These are phyloP conservation scores for Lissonota sp. DNA, from an alignment of 2,888 invertebrate genomes.

Conservation along the genomic window DNA sequence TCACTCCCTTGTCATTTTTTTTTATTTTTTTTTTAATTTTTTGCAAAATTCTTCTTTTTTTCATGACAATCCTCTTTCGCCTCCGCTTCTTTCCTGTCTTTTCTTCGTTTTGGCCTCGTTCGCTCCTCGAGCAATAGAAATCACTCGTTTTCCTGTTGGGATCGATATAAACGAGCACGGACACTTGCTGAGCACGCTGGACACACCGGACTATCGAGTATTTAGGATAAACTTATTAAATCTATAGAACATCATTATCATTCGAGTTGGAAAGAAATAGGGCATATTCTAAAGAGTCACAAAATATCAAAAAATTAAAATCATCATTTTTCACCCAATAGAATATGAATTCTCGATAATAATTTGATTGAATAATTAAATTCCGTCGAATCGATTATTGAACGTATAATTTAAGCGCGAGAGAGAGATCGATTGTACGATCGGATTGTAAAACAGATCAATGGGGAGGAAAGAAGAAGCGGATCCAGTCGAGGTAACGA, in stretches of 20 bases:
- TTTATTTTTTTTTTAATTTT: conserved; percentile 30
- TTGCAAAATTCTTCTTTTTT: conserved; percentile 18
- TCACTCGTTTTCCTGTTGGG: neutral
- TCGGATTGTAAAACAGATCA: conserved; percentile 10
- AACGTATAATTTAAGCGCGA: neutral
- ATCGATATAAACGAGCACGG: conserved; percentile 30
- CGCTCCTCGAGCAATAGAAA: conserved; percentile 6
- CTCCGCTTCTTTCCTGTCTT: conserved; percentile 22
- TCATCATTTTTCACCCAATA: too few species aligned
- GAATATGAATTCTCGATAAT: too few species aligned
- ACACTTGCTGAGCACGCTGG: neutral
- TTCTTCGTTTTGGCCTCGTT: conserved; percentile 14
- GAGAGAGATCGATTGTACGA: conserved; percentile 1
- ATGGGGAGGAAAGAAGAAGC: conserved; percentile 16
- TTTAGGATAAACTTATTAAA: conserved; percentile 3
- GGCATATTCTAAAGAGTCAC: neutral
- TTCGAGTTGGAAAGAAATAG: neutral
- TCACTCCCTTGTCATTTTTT: conserved; percentile 29
- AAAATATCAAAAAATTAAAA: neutral
- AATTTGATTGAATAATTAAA: conserved; percentile 20
- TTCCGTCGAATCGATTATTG: conserved; percentile 1
- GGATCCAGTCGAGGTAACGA: conserved; percentile 11
- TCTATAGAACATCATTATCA: neutral
- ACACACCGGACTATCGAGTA: conserved; percentile 3
- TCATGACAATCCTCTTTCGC: conserved; percentile 30